Conservation (phyloP, 2,113 vertebrate species). For the Cephalophus harveyi region DNA sequence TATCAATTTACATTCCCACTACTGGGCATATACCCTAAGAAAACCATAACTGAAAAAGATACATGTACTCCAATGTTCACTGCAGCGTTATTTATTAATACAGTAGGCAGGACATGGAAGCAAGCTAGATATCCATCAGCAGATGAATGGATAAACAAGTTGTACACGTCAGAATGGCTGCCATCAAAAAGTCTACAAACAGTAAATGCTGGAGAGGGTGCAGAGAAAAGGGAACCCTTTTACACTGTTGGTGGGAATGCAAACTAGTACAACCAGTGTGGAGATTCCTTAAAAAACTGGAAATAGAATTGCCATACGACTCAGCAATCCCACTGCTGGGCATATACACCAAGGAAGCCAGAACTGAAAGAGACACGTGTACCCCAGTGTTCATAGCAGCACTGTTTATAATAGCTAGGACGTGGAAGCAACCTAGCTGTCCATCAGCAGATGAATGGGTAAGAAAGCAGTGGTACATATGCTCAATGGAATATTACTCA, state of each 20-base stretch:
- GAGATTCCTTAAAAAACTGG: background rate
- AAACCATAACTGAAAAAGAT: background rate
- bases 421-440: background rate
- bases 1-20: background rate
- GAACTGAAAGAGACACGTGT: background rate
- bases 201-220: background rate
- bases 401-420: background rate
- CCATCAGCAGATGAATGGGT: background rate
- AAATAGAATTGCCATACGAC: background rate
- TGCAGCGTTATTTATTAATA: background rate
- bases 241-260: background rate
- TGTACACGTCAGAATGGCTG: background rate
- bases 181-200: background rate
- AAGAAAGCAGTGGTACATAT: background rate
- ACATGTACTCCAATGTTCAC: background rate
- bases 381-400: background rate
- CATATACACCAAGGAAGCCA: background rate
- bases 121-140: background rate
- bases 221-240: background rate
- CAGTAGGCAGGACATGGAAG: background rate
- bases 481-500: background rate
- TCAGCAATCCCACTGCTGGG: background rate
- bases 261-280: background rate
- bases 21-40: background rate
- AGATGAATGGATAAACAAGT: background rate